A percentile compares a stretch with the other conserved stretches of the same genome.
Conservation (phyloP, 2,113 vertebrate genomes). For the Leptocoma aspasia region DNA sequence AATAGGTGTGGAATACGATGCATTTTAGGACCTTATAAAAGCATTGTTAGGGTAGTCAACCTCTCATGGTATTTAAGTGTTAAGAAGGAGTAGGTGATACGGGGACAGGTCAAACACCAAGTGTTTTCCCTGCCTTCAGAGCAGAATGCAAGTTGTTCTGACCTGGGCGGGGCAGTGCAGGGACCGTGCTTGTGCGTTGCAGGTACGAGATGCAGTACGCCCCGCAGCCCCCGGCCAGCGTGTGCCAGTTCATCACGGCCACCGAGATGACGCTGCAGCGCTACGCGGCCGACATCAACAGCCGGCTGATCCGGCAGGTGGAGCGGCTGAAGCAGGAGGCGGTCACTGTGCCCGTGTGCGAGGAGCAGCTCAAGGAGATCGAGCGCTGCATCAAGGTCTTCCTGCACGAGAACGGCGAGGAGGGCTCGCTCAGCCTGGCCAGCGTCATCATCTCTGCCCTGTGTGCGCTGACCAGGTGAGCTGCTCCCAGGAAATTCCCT, state of each 20-base stretch:
- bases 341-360: conserved; percentile 82
- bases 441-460: conserved; percentile 93
- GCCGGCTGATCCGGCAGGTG: conserved; percentile 83
- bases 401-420: conserved; percentile 89
- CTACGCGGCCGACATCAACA: conserved; percentile 88
- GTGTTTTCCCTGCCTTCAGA: not conserved
- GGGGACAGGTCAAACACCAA: not conserved
- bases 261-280: conserved; percentile 91
- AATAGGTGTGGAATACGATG: fast-evolving
- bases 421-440: conserved; percentile 88
- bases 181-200: not conserved
- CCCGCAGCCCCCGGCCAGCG: conserved; percentile 81
- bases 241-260: conserved; percentile 87
- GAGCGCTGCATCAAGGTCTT: conserved; percentile 94
- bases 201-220: conserved; percentile 94
- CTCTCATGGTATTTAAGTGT: not conserved
- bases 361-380: conserved; percentile 96
- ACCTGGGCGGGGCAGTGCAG: fast-evolving
- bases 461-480: conserved; percentile 89
- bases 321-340: conserved; percentile 94
- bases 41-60: not conserved
- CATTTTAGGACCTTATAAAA: not conserved
- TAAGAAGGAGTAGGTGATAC: fast-evolving
- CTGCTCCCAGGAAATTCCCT: fast-evolving
- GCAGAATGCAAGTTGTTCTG: not conserved